These are phyloP conservation scores for Disparrhopalites patrizii DNA, from an alignment of 2,888 invertebrate genomes.

Conservation along the genomic window DNA sequence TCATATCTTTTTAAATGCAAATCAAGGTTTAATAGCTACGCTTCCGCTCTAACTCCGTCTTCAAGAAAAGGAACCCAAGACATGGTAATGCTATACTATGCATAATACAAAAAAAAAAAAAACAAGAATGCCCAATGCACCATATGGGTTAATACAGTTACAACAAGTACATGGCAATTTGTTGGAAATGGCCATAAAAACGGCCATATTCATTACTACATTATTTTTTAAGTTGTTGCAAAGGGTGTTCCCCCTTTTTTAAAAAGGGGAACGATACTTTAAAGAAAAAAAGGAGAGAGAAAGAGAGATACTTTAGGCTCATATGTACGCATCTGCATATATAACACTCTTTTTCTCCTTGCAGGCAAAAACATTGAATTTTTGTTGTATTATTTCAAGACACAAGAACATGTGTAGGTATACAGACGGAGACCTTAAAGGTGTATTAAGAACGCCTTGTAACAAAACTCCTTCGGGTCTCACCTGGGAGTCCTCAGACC, in stretches of 20 bases:
- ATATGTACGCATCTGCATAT: too few species aligned
- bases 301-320: background rate
- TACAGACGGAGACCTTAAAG: too few species aligned
- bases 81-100: too few species aligned
- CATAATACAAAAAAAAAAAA: background rate
- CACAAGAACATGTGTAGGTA: too few species aligned
- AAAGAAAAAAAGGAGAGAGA: background rate
- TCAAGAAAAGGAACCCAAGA: too few species aligned
- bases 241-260: conserved; percentile 3
- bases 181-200: conserved; percentile 18
- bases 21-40: conserved; percentile 2
- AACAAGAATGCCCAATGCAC: background rate
- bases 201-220: conserved; percentile 12
- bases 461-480: too few species aligned
- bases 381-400: too few species aligned
- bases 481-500: too few species aligned
- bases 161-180: conserved; percentile 15
- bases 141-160: background rate
- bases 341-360: too few species aligned
- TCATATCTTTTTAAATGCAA: conserved; percentile 11
- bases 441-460: too few species aligned
- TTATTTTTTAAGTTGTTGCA: background rate
- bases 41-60: conserved; percentile 13
- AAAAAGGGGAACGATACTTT: background rate
- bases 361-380: too few species aligned